Conservation (phyloP, 2,113 vertebrate species). For the Tupaia chinensis region DNA sequence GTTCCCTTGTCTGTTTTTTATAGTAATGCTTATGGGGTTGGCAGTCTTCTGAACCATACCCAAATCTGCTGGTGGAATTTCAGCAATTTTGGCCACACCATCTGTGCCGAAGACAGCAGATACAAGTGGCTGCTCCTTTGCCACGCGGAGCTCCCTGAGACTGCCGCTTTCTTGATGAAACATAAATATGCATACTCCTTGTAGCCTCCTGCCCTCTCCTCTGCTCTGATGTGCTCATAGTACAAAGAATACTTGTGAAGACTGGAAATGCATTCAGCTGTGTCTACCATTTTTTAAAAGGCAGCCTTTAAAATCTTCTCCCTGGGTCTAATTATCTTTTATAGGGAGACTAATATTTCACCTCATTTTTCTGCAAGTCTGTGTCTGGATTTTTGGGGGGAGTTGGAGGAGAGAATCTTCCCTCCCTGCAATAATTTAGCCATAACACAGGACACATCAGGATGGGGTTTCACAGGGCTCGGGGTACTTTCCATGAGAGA, state of each 20-base stretch:
- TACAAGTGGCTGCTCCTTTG: conserved; percentile 5
- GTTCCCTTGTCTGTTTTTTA: neutral
- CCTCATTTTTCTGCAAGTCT: conserved; percentile 11
- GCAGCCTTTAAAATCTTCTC: conserved; percentile 66
- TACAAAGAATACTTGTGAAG: conserved; percentile 37
- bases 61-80: conserved; percentile 19
- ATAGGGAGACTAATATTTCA: conserved; percentile 53
- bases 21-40: neutral
- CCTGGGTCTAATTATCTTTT: conserved; percentile 73
- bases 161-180: conserved; percentile 74
- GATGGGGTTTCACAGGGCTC: neutral
- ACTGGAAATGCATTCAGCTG: conserved; percentile 72
- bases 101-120: conserved; percentile 29
- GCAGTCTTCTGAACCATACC: neutral
- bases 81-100: neutral
- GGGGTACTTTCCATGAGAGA: neutral
- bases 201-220: neutral
- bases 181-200: conserved; percentile 67
- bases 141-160: conserved; percentile 12
- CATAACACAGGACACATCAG: neutral
- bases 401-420: neutral
- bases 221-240: neutral
- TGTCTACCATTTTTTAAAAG: conserved; percentile 56
- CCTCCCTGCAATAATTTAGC: conserved; percentile 9
- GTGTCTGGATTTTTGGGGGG: no score